These are phyloP conservation scores for Cossypha niveicapilla DNA, from an alignment of 2,797 vertebrate species.

Conservation along the genomic window DNA sequence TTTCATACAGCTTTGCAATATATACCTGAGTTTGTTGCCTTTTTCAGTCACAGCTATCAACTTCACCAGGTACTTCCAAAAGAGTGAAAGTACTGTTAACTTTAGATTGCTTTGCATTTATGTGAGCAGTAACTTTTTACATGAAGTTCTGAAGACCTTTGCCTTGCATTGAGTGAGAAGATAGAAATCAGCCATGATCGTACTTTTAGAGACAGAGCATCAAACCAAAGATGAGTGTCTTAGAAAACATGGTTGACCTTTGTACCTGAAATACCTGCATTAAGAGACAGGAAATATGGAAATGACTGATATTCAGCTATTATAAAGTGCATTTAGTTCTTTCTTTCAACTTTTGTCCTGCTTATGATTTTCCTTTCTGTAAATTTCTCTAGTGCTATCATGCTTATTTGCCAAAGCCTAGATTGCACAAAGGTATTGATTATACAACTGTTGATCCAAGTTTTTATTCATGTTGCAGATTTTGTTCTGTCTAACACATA, in stretches of 20 bases:
- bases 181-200: neutral
- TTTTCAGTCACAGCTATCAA: neutral
- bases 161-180: neutral
- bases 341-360: neutral
- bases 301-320: neutral
- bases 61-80: neutral
- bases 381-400: neutral
- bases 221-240: neutral
- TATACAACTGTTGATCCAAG: neutral
- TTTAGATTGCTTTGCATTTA: conserved; percentile 19
- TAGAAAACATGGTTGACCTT: neutral
- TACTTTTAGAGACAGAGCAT: neutral
- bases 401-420: neutral
- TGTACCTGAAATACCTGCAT: neutral
- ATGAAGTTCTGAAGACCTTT: neutral
- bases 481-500: neutral
- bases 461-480: neutral
- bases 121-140: neutral
- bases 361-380: neutral
- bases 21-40: neutral
- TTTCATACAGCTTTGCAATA: neutral
- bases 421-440: neutral
- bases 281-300: neutral
- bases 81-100: neutral
- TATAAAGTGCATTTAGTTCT: neutral